Conservation (phyloP, 2,797 vertebrate species). For the Neostethus bicornis region DNA sequence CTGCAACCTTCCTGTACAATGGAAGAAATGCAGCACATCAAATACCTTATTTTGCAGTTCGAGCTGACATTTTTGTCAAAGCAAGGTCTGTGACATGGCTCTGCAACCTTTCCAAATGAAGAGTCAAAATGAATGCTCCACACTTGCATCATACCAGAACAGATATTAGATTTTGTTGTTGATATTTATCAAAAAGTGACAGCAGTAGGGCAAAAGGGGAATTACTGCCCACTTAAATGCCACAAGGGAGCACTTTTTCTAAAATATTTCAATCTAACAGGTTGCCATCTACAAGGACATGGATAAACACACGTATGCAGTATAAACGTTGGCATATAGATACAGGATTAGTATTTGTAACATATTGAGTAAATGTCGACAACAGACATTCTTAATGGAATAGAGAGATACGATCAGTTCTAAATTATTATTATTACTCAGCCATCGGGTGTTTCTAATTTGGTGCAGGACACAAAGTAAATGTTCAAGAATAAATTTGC, state of each 20-base stretch:
- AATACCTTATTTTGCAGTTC: background rate
- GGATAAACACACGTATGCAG: too few species aligned
- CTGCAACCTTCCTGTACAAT: background rate
- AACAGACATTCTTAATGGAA: slow-evolving; percentile 60
- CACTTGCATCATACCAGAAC: background rate
- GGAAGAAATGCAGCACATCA: background rate
- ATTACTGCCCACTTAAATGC: slow-evolving; percentile 39
- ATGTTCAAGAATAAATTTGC: slow-evolving; percentile 78
- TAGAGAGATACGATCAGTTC: slow-evolving; percentile 55
- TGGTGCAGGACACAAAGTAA: slow-evolving; percentile 66
- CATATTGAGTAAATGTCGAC: slow-evolving; percentile 65
- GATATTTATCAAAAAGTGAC: slow-evolving; percentile 45
- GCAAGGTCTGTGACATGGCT: background rate
- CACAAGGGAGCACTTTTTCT: slow-evolving; percentile 40
- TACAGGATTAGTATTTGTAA: too few species aligned
- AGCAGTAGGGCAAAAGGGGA: slow-evolving; percentile 28
- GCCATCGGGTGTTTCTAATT: slow-evolving; percentile 50
- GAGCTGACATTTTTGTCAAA: background rate
- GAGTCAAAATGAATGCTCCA: background rate
- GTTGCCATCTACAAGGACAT: slow-evolving; percentile 21
- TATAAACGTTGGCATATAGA: too few species aligned
- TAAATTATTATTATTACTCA: slow-evolving; percentile 52
- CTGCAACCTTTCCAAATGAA: background rate
- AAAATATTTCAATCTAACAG: slow-evolving; percentile 44
- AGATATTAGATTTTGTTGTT: slow-evolving; percentile 42